These are phyloP conservation scores for Acanthopagrus latus DNA, from an alignment of 2,797 vertebrate species.

Conservation along the genomic window DNA sequence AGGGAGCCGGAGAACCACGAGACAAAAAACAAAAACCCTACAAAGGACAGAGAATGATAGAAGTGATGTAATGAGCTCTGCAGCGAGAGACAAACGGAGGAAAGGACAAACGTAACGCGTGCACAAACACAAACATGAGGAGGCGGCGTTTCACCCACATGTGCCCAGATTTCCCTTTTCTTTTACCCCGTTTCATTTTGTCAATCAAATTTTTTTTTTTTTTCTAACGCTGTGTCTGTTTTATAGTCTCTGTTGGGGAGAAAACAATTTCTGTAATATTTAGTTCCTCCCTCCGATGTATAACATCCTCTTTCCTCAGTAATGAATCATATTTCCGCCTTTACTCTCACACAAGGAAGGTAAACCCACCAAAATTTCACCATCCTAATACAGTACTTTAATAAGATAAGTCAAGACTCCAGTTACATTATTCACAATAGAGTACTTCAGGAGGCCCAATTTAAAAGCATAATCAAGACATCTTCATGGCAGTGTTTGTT, in stretches of 20 bases:
- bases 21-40: not conserved
- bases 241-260: slow-evolving; percentile 6
- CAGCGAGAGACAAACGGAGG: not conserved
- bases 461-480: slow-evolving; percentile 3
- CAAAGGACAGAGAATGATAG: slow-evolving; percentile 58
- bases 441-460: not conserved
- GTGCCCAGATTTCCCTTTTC: slow-evolving; percentile 8
- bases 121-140: slow-evolving; percentile 4
- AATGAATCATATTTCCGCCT: not conserved
- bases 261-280: slow-evolving; percentile 23
- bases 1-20: slow-evolving; percentile 28
- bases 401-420: not conserved
- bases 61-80: slow-evolving; percentile 62
- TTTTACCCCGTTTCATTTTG: slow-evolving; percentile 25
- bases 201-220: slow-evolving; percentile 1
- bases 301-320: slow-evolving; percentile 3
- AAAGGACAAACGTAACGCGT: slow-evolving; percentile 21
- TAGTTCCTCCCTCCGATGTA: slow-evolving; percentile 6
- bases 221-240: slow-evolving; percentile 12
- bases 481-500: not conserved
- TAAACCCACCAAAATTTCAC: not conserved
- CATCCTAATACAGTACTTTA: not conserved
- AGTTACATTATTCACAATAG: not conserved
- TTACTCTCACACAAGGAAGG: not conserved
- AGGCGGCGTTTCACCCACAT: slow-evolving; percentile 16